Evolutionary conservation across 1,140 invertebrate genomes (phyloP), one percentile per base, ranked within the genome.

Genomic region (Mya arenaria): DNA sequence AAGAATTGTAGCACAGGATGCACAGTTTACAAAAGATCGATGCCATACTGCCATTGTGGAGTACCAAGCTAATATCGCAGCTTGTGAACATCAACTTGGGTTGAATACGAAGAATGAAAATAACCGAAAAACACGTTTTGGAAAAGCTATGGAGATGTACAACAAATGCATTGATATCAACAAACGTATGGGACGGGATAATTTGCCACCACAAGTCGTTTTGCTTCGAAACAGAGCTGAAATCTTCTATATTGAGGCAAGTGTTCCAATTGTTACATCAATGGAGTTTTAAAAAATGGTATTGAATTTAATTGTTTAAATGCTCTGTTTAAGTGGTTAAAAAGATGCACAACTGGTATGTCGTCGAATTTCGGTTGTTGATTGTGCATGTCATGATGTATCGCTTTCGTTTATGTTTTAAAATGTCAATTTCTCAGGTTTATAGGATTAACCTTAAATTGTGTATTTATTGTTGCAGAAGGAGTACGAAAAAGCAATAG

Each of bases 201-300:
- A 37, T 32, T 56, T 48, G 41, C 41, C 41, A 55, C 36, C 32
- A 15, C 69, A 72, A 44, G 48, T 55, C 37, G 69, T 44, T 56
- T 56, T 44, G 8, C 30, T 72, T n/a, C 48, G 48, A 8, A 72
- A 72, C 28, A 55, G 69, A 17, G 69, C 48, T 36, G 69, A 72
- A 25, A 37, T 72, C 41, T 72, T 56, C 41, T 72, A 72, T 58
- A 36, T n/a, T n/a, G n/a, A n/a, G n/a, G n/a, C n/a, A n/a, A n/a
- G n/a, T n/a, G n/a, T n/a, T n/a, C n/a, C n/a, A n/a, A n/a, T n/a
- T n/a, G n/a, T n/a, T n/a, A n/a, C n/a, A n/a, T n/a, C n/a, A n/a
- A n/a, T n/a, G n/a, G n/a, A n/a, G n/a, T n/a, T n/a, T n/a, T n/a
- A n/a, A n/a, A n/a, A n/a, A n/a, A n/a, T n/a, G n/a, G n/a, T n/a